These are phyloP conservation scores for Alces alces DNA, from an alignment of 2,113 vertebrate species.

Conservation along the genomic window DNA sequence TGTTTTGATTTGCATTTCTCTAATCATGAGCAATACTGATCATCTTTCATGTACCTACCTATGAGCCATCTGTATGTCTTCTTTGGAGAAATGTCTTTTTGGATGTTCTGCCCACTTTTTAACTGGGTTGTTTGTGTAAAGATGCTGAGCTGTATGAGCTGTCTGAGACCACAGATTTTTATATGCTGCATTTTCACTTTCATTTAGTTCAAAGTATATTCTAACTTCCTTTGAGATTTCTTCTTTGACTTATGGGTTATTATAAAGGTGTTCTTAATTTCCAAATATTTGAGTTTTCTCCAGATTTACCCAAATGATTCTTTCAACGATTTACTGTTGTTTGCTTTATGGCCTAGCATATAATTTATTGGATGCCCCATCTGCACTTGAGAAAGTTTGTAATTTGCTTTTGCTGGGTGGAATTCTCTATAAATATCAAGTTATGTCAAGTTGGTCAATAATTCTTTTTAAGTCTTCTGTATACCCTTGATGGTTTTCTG, in stretches of 20 bases:
- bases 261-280: background rate
- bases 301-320: background rate
- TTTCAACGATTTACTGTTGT: background rate
- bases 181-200: background rate
- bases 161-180: background rate
- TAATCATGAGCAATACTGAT: background rate
- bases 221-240: background rate
- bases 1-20: background rate
- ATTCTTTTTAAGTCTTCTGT: background rate
- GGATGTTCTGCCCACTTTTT: background rate
- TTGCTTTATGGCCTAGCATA: background rate
- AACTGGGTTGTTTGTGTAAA: background rate
- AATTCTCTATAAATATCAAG: background rate
- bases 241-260: background rate
- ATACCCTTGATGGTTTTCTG: background rate
- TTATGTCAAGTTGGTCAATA: background rate
- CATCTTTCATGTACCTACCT: background rate
- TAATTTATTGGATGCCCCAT: background rate
- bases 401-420: background rate
- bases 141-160: background rate
- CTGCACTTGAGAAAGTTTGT: background rate
- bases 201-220: slow-evolving; percentile 10
- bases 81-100: background rate
- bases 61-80: background rate
- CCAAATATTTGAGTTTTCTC: background rate